These are phyloP conservation scores for Capitulum mitella DNA, from an alignment of 2,888 invertebrate species.

Conservation along the genomic window DNA sequence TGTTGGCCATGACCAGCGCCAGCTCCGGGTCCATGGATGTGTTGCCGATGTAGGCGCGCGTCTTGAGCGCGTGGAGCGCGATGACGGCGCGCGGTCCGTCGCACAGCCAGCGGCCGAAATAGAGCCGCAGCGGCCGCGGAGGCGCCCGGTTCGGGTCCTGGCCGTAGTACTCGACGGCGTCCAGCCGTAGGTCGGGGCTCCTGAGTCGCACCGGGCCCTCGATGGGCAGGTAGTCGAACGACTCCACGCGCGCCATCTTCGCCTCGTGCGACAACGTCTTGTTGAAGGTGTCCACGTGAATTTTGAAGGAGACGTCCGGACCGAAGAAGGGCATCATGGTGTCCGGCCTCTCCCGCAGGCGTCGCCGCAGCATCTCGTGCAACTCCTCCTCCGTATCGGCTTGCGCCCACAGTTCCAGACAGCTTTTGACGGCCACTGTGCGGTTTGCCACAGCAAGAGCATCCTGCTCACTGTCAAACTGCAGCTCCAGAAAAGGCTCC, in stretches of 20 bases:
- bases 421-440: slow-evolving; percentile 66
- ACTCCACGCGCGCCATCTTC: slow-evolving; percentile 77
- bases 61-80: slow-evolving; percentile 72
- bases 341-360: slow-evolving; percentile 39
- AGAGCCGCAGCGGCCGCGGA: slow-evolving; percentile 37
- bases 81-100: slow-evolving; percentile 78
- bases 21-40: slow-evolving; percentile 97
- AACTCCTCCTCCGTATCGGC: slow-evolving; percentile 53
- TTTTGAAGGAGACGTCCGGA: slow-evolving; percentile 61
- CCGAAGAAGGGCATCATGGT: slow-evolving; percentile 52
- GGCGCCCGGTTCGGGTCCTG: slow-evolving; percentile 66
- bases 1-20: slow-evolving; percentile 90
- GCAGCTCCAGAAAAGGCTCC: slow-evolving; percentile 77
- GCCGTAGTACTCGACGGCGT: slow-evolving; percentile 84
- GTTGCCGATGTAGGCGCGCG: slow-evolving; percentile 91
- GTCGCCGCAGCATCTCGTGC: slow-evolving; percentile 45
- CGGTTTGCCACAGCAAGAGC: slow-evolving; percentile 67
- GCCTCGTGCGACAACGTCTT: slow-evolving; percentile 71
- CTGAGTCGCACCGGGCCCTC: slow-evolving; percentile 74
- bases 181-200: slow-evolving; percentile 67
- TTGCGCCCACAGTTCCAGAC: slow-evolving; percentile 72
- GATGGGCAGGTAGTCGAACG: slow-evolving; percentile 64
- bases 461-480: slow-evolving; percentile 62
- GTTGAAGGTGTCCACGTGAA: slow-evolving; percentile 82
- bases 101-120: slow-evolving; percentile 55